phyloP scores from a whole-genome alignment of 2,888 invertebrate species.

The Sceliomorpha sp. region DNA sequence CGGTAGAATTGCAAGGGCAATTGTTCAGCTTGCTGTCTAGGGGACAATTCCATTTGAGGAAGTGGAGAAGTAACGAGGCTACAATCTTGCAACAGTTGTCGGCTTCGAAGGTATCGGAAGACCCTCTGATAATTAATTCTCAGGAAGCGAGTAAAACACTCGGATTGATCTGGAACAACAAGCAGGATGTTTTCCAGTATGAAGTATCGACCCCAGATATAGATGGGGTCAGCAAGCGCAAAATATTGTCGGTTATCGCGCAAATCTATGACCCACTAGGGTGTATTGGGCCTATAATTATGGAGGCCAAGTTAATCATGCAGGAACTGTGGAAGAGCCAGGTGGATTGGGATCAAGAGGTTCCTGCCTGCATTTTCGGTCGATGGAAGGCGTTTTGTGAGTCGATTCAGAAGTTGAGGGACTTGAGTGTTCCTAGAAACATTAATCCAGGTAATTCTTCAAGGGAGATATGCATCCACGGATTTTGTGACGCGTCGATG shows the following conservation, averaged over 20 bases:
- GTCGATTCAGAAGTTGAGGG: too few species aligned
- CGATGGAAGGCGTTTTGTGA: too few species aligned
- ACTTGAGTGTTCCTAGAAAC: too few species aligned
- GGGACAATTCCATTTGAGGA: slow-evolving; percentile 30
- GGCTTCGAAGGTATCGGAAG: background rate
- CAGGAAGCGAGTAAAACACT: slow-evolving; percentile 37
- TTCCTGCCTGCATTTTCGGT: too few species aligned
- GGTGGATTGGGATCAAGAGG: too few species aligned
- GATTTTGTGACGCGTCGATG: too few species aligned
- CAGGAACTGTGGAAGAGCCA: slow-evolving; percentile 11
- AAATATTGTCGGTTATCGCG: slow-evolving; percentile 35
- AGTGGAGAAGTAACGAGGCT: slow-evolving; percentile 14
- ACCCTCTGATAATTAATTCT: slow-evolving; percentile 18
- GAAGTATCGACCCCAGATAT: slow-evolving; percentile 8
- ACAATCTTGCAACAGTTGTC: background rate
- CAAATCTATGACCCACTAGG: slow-evolving; percentile 48
- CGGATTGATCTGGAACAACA: slow-evolving; percentile 41
- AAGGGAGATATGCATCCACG: too few species aligned
- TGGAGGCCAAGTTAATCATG: slow-evolving; percentile 40
- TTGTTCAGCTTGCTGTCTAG: slow-evolving; percentile 3
- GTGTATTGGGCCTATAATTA: slow-evolving; percentile 30
- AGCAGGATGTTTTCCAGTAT: slow-evolving; percentile 29
- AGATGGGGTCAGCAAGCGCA: slow-evolving; percentile 11
- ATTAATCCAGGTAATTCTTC: too few species aligned
- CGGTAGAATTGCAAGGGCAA: slow-evolving; percentile 32